Base-by-base conservation (phyloP, 30 jellyfish, hydroid and myxozoan genomes). In the Turritopsis rubra region DNA sequence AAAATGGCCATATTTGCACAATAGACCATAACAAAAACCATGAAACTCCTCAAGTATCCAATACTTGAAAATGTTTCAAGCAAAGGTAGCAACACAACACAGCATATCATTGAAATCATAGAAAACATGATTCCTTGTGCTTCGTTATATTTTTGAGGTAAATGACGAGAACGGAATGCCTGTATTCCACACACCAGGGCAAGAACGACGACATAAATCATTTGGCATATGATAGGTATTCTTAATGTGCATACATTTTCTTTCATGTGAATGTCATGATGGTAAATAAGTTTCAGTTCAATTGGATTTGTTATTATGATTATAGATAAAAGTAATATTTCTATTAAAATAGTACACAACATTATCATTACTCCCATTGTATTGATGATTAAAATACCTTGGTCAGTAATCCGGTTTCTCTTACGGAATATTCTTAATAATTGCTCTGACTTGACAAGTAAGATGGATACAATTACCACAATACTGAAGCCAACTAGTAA, bases 121-220 rank as follows among this genome's bases (percentile, higher is more conserved):
- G 85, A 86, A 52, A 71, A 82, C 25, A 53, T 28, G 52, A 71
- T 82, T 21, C 31, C 71, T 13, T 71, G 75, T 23, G 88, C 88
- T 82, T 82, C 88, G 52, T 82, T 82, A 28, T 23, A 82, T 29
- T 28, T 82, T 52, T 87, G 53, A 24, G 88, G 88, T 71, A 82
- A 24, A 20, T 27, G 8, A 17, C 88, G 72, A n/a, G 77, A 66
- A 18, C 88, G 85, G 68, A 21, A 82, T 9, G 85, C 28, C 54
- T 82, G 88, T 7, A 82, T 71, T 18, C 83, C 88, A 28, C 88
- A 82, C 20, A 52, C 84, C 24, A 82, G 18, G 20, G 65, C 1
- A 26, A 82, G 88, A 25, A 82, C 18, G 22, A 82, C 20, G 16
- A 82, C 75, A 70, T 52, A 66, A n/a, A 22, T 23, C 71, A 68